These are phyloP conservation scores for Ernsta delagoae DNA, from an alignment of 2,888 invertebrate species.

Conservation along the genomic window DNA sequence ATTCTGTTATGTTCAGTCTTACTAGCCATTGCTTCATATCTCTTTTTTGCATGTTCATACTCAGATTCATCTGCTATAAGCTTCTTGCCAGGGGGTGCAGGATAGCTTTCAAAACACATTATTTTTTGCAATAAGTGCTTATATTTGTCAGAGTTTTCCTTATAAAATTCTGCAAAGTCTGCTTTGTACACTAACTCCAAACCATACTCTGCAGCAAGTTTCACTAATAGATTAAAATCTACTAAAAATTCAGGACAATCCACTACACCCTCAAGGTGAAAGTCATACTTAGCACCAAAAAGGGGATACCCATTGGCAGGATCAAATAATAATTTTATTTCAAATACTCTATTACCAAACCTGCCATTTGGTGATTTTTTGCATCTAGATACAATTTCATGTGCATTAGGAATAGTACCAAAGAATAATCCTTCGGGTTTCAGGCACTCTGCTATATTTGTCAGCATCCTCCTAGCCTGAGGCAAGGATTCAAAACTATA, in stretches of 20 bases:
- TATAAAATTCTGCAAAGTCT: conserved; percentile 88
- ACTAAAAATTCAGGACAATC: conserved; percentile 99
- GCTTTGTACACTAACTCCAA: conserved; percentile 88
- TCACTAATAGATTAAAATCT: conserved; percentile 93
- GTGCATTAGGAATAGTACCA: conserved; percentile 97
- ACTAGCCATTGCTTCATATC: conserved; percentile 71
- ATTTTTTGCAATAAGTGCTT: conserved; percentile 89
- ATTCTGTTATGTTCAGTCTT: conserved; percentile 57
- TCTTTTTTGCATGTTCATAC: conserved; percentile 89
- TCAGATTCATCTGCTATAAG: conserved; percentile 87
- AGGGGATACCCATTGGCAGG: conserved; percentile 88
- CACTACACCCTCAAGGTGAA: conserved; percentile 97
- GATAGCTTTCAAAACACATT: conserved; percentile 92
- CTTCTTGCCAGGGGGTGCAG: conserved; percentile 83
- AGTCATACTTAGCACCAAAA: conserved; percentile 98
- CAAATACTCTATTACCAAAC: conserved; percentile 93
- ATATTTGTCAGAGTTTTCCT: conserved; percentile 80
- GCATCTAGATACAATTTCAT: conserved; percentile 93
- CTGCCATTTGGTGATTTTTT: conserved; percentile 82
- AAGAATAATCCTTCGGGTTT: conserved; percentile 97
- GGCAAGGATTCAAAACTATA: conserved; percentile 96
- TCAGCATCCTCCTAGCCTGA: conserved; percentile 96
- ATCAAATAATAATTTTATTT: conserved; percentile 89
- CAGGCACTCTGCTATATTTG: conserved; percentile 96
- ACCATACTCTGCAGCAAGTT: conserved; percentile 89